Base-by-base conservation (phyloP, 2,888 invertebrate genomes). In the Netelia inedita region DNA sequence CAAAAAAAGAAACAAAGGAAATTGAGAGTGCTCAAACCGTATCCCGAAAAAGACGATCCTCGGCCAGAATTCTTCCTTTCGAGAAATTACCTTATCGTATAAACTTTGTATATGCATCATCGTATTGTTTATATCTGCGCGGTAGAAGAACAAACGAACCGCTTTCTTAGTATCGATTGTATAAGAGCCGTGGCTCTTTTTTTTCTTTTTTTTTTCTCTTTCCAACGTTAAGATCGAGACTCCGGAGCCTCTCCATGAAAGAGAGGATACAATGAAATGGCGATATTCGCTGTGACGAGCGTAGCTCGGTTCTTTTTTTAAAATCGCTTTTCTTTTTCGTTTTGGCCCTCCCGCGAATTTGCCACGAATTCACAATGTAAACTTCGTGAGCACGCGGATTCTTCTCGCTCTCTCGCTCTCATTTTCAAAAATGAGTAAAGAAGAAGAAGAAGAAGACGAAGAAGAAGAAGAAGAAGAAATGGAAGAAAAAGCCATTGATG, bases 31-130 rank as follows among this genome's bases (percentile, higher is more conserved):
- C 75, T 85, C 35, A 16, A 71, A 75, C n/a, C 23, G 74, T 57
- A 55, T 43, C 41, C 41, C 23, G 16, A 43, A 53, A 76, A 68
- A 66, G 65, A 83, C n/a, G 55, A 79, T 69, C 21, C 35, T 74
- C 55, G 50, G 63, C 41, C 66, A 53, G 43, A 14, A 46, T 46
- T 46, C 14, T 76, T 82, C 65, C 65, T 46, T 71, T 71, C 76
- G 69, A 76, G 46, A 23, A 21, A 63, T 72, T 59, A 66, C 73
- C 61, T 41, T 57, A 19, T 68, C 65, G 69, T 72, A 57, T 19
- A 78, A 83, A 73, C 68, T 69, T 74, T 82, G 76, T 82, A 76
- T 65, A 82, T 76, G 57, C 75, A 68, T 41, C 71, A 57, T 65
- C 65, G 79, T 76, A 76, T 82, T 73, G 79, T 83, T 83, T 74